Evolutionary conservation across 64 coral and sea anemone species (phyloP), one percentile per base, ranked within the genome.

Genomic region (Acropora yongei): DNA sequence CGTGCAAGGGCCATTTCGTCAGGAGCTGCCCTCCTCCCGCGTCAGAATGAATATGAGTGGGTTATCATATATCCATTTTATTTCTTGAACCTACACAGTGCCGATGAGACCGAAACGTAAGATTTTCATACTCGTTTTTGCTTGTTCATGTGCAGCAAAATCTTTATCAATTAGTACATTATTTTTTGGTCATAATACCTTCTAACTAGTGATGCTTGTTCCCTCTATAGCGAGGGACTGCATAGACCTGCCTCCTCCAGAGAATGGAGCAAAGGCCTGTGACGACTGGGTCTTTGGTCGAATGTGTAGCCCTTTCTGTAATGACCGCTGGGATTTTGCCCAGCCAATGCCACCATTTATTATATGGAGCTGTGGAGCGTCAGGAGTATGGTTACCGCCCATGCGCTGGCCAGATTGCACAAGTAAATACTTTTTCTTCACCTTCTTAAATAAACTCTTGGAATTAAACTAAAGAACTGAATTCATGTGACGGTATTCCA

Each of bases 211-310:
- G 41, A 16, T 43, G n/a, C 5, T 43, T 51, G 41, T 18, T 81
- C 68, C 50, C 51, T 57, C 43, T 84, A 18, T 8, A 92, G 90
- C 90, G 66, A 77, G 5, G n/a, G 42, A 49, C 2, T 92, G 90
- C 74, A 77, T 77, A 10, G 74, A 86, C 46, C 75, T 42, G 72
- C 40, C 2, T 9, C 90, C 90, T 50, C 90, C 90, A 8, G 58
- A 69, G 53, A 92, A 92, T 69, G 90, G 90, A 50, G 90, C 90
- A 0, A 78, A 77, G 90, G 90, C 90, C 10, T 92, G 90, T 75
- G 90, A 92, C 20, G 82, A 86, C 46, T 92, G 90, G 90, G 60
- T 75, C 68, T 71, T 18, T 16, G 90, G 90, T 1, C 60, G 69
- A 49, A 78, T 79, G 9, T 92, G 90, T 66, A 68, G 5, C 1